Percentiles rank a stretch among this genome's conserved stretches.
These are phyloP conservation scores for Channa striata DNA, from an alignment of 2,797 vertebrate species.

Conservation along the genomic window DNA sequence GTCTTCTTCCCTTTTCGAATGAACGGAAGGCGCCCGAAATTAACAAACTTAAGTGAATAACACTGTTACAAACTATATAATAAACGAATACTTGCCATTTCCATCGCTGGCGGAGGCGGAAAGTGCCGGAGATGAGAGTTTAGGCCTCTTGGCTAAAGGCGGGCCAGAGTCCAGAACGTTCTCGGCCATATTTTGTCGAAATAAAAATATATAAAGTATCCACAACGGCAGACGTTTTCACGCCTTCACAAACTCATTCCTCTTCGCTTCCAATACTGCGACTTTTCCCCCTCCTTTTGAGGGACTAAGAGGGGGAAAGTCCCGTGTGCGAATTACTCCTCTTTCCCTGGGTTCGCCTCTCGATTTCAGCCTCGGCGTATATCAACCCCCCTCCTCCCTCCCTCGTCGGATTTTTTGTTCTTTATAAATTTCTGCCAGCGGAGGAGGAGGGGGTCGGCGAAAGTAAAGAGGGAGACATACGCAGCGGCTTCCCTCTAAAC, in stretches of 20 bases:
- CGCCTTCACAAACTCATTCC: constrained; percentile 77
- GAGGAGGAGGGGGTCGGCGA: constrained; percentile 83
- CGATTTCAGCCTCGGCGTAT: constrained; percentile 88
- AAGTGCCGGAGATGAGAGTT: constrained; percentile 98
- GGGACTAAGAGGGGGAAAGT: constrained; percentile 89
- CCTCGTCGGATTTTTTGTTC: constrained; percentile 86
- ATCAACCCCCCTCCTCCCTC: constrained; percentile 87
- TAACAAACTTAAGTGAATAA: constrained; percentile 42
- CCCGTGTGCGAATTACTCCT: constrained; percentile 86
- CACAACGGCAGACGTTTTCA: constrained; percentile 83
- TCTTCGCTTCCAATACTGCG: constrained; percentile 81
- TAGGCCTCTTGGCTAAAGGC: constrained; percentile 99
- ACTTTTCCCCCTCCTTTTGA: constrained; percentile 89
- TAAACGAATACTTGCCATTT: constrained; percentile 88
- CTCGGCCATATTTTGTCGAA: constrained; percentile 96
- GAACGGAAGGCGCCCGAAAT: constrained; percentile 30
- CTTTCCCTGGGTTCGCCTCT: constrained; percentile 89
- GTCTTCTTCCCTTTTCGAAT: constrained; percentile 22
- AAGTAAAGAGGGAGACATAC: constrained; percentile 82
- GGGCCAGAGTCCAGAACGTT: constrained; percentile 99
- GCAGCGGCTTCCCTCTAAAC: constrained; percentile 79
- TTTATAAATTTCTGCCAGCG: constrained; percentile 89
- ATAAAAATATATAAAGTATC: constrained; percentile 88
- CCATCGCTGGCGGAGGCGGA: constrained; percentile 97
- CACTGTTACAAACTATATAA: constrained; percentile 14